phyloP scores from a whole-genome alignment of 2,797 vertebrate genomes.

The Leucoraja ocellata region DNA sequence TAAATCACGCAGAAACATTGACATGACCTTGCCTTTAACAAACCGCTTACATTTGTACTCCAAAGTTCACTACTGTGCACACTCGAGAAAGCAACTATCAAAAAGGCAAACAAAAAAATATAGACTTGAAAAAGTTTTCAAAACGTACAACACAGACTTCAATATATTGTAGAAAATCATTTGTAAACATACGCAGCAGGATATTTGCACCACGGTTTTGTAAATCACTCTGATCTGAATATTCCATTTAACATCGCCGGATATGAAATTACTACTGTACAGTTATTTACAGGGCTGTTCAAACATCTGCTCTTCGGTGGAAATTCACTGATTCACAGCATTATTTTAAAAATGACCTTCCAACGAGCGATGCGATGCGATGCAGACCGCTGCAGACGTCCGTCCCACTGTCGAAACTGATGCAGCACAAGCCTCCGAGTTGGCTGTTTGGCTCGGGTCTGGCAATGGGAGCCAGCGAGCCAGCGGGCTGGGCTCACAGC shows the following conservation, averaged over 20 bases:
- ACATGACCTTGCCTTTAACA: conserved; percentile 27
- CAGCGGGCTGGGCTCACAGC: not conserved
- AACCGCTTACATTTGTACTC: conserved; percentile 35
- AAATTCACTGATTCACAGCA: conserved; percentile 17
- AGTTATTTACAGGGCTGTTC: conserved; percentile 34
- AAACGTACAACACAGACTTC: conserved; percentile 34
- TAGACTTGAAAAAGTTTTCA: conserved; percentile 29
- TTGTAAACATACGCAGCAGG: conserved; percentile 35
- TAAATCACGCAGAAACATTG: conserved; percentile 34
- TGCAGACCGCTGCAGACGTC: too few species aligned
- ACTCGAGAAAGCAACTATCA: conserved; percentile 33
- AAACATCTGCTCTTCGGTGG: not conserved
- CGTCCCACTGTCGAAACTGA: not conserved
- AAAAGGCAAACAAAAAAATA: conserved; percentile 26
- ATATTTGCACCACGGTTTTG: conserved; percentile 32
- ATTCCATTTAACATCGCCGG: conserved; percentile 20
- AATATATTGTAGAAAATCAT: conserved; percentile 39
- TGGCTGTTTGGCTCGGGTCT: not conserved
- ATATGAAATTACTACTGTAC: conserved; percentile 32
- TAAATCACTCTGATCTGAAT: conserved; percentile 21
- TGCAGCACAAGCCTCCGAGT: not conserved
- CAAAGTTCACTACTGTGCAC: conserved; percentile 26
- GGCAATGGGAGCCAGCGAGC: not conserved
- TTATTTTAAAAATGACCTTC: conserved; percentile 1
- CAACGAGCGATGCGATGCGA: conserved; percentile 2